Conservation (phyloP, 2,113 vertebrate genomes). For the Boulengeromyrus knoepffleri region DNA sequence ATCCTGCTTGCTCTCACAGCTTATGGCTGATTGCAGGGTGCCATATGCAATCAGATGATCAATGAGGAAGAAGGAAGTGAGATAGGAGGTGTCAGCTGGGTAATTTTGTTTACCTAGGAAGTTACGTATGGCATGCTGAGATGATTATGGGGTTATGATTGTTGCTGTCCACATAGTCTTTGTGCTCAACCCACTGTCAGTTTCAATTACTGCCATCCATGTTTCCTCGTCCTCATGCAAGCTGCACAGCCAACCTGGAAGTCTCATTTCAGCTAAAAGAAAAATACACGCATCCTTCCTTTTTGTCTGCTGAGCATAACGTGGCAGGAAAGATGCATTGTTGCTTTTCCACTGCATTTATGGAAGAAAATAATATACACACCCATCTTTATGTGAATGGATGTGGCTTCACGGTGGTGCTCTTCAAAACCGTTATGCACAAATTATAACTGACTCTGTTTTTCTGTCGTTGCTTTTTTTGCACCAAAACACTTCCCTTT, state of each 20-base stretch:
- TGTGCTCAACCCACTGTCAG: conserved; percentile 57
- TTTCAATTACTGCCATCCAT: conserved; percentile 61
- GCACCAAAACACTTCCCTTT: neutral
- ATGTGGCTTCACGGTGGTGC: neutral
- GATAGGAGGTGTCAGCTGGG: conserved; percentile 40
- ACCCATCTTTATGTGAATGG: neutral
- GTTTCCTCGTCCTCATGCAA: conserved; percentile 46
- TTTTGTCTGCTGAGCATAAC: conserved; percentile 43
- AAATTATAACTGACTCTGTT: neutral
- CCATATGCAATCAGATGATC: conserved; percentile 37
- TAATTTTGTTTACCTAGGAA: conserved; percentile 61
- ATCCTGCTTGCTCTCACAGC: neutral
- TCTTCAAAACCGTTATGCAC: neutral
- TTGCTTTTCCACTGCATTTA: neutral
- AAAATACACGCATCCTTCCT: conserved; percentile 53
- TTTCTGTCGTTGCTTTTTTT: neutral
- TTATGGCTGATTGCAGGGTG: conserved; percentile 16
- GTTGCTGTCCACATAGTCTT: conserved; percentile 55
- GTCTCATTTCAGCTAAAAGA: conserved; percentile 54
- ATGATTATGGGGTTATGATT: conserved; percentile 63
- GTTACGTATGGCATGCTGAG: conserved; percentile 45
- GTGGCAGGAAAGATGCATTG: conserved; percentile 17
- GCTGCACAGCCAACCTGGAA: conserved; percentile 34
- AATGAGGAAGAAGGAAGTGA: conserved; percentile 32
- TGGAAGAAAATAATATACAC: neutral